Base-by-base conservation (phyloP, 2,113 vertebrate species). In the Xiphophorus maculatus region DNA sequence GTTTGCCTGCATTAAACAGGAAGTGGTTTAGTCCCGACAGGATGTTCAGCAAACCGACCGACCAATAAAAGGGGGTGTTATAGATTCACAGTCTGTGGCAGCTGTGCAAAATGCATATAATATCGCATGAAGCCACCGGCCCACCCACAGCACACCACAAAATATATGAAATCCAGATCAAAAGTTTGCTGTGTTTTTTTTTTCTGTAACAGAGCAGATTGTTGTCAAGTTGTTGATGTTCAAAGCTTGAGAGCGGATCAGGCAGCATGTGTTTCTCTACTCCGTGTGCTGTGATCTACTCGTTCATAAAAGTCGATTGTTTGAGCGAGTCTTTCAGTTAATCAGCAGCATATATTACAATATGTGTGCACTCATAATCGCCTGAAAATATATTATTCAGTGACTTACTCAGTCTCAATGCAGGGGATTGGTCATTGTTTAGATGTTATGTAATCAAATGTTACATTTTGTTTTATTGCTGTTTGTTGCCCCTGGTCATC, bases 41-140 rank as follows among this genome's bases (percentile, higher is more conserved):
- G 71, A 71, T 67, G 51, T 79, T 86, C 84, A 70, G 84, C 66
- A 76, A 81, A 82, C 66, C 80, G 74, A 86, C 54, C 10, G 62
- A 69, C 82, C 65, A 72, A 79, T 85, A 79, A 84, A 81, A 78
- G 9, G 71, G 51, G 10, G 4, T 60, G 71, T 76, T 83, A 60
- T 70, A 72, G 65, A 80, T 80, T 75, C 32, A 40, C 64, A 42
- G 11, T 83, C 80, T 87, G 37, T 77, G 80, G 72, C 82, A 78
- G 89, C 80, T 88, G 86, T 82, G 79, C 66, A 79, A 44, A 71
- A 82, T 44, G 75, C 73, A 73, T 82, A 68, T 78, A 77, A 79
- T 84, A 87, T 76, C 32, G 63, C 85, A 70, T 70, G 66, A 85
- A 84, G 84, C 84, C 76, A 84, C 71, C 51, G 65, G 86, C 80